Evolutionary conservation across 2,888 invertebrate species (phyloP), one percentile per base, ranked within the genome.

Genomic region (Plebejus anna): DNA sequence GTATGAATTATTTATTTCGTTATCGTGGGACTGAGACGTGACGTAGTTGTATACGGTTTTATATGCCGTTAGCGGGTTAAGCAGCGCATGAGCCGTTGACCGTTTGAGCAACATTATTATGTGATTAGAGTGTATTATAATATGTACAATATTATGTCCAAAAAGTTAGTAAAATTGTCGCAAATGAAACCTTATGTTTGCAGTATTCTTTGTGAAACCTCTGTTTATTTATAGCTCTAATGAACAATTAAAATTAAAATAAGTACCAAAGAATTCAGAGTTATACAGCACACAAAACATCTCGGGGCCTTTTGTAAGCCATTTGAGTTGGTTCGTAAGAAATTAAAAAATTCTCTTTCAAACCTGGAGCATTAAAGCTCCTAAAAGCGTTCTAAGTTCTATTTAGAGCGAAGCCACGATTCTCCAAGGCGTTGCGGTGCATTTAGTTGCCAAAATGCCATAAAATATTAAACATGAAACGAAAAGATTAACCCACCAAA

Each of bases 1-100:
- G 77, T 77, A 76, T 73, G 61, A 80, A 80, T 73, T 55, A 73
- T 73, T 73, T 73, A 73, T 73, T 51, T 51, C 73, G 51, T 51
- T 72, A 42, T 47, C 47, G 47, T 72, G 47, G 22, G 42, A 47
- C 28, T 73, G 55, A 66, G 36, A 66, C 66, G 66, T 66, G 66
- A 66, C 32, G 11, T 66, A 66, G 13, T 36, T 66, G 32, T 36
- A 66, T 32, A 66, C 32, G 36, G 32, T 66, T 66, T 13, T 5
- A 36, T 66, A 36, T 36, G 13, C 16, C 55, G 55, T 13, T 51
- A 32, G 66, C 28, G 28, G 22, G 61, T 22, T 61, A 66, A 66
- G 66, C 66, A 11, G 28, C 32, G 13, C 32, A 66, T 66, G n/a
- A n/a, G n/a, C n/a, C n/a, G n/a, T n/a, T 66, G 32, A 13, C 66